phyloP scores from a whole-genome alignment of 2,797 vertebrate species.

The Sebastes iracundus region DNA sequence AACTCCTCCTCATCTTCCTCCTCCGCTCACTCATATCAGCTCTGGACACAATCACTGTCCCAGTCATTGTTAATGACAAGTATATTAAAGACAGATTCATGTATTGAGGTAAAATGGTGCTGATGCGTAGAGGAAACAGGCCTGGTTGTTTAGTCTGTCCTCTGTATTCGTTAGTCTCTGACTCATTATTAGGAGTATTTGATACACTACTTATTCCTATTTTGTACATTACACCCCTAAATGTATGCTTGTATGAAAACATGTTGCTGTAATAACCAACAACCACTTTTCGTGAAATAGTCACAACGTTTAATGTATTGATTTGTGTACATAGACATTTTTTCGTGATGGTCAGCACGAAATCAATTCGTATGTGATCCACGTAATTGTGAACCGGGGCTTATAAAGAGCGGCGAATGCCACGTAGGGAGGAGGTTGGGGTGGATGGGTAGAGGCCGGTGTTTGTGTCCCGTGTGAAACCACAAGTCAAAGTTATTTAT shows the following conservation, averaged over 20 bases:
- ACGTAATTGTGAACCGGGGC: no score
- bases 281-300: background rate
- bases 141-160: background rate
- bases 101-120: background rate
- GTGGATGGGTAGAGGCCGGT: no score
- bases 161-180: background rate
- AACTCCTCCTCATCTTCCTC: background rate
- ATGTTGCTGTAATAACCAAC: background rate
- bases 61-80: slow-evolving; percentile 4
- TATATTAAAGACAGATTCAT: slow-evolving; percentile 22
- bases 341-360: no score
- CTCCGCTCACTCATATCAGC: slow-evolving; percentile 28
- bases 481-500: no score
- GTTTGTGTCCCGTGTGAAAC: no score
- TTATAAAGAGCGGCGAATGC: no score
- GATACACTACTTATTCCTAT: background rate
- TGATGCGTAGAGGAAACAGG: background rate
- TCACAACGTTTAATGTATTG: no score
- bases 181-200: background rate
- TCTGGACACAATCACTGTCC: slow-evolving; percentile 16
- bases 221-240: background rate
- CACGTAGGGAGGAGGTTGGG: no score
- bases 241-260: background rate
- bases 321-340: no score
- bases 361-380: no score